Evolutionary conservation across 2,888 invertebrate species (phyloP).

Genomic region (Lepidocyrtoides sp.): DNA sequence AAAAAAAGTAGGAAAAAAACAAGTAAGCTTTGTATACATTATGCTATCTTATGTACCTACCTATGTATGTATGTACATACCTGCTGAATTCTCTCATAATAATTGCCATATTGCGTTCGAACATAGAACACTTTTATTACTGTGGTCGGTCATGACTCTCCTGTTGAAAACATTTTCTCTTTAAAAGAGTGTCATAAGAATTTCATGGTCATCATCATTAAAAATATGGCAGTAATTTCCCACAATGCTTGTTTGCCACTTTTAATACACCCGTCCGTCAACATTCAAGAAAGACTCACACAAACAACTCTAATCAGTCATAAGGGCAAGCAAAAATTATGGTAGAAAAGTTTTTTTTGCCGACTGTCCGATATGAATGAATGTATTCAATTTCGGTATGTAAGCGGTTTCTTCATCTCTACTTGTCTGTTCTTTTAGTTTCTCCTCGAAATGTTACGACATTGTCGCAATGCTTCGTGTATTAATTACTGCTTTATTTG

Average conservation of each 20-base stretch:
- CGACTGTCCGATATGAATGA: background rate
- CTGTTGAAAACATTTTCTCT: constrained; percentile 52
- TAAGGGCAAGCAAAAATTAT: constrained; percentile 3
- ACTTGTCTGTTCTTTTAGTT: background rate
- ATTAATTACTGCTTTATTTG: constrained; percentile 39
- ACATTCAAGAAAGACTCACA: background rate
- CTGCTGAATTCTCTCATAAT: constrained; percentile 47
- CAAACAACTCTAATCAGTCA: background rate
- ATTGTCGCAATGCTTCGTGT: background rate
- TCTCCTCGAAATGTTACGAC: background rate
- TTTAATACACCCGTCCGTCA: constrained; percentile 43
- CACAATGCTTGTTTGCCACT: constrained; percentile 55
- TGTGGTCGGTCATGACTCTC: constrained; percentile 49
- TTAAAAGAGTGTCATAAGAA: constrained; percentile 57
- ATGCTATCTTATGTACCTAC: background rate
- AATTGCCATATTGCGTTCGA: background rate
- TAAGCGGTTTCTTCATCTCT: background rate
- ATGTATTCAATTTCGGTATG: background rate
- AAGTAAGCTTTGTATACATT: background rate
- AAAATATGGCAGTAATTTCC: constrained; percentile 62
- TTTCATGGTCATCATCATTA: constrained; percentile 68
- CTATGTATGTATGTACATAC: constrained; percentile 4
- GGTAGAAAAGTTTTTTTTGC: background rate
- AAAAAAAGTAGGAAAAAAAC: background rate
- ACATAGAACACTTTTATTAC: constrained; percentile 40